Conservation (phyloP, 2,888 invertebrate species). For the Herminia tarsipennalis region DNA sequence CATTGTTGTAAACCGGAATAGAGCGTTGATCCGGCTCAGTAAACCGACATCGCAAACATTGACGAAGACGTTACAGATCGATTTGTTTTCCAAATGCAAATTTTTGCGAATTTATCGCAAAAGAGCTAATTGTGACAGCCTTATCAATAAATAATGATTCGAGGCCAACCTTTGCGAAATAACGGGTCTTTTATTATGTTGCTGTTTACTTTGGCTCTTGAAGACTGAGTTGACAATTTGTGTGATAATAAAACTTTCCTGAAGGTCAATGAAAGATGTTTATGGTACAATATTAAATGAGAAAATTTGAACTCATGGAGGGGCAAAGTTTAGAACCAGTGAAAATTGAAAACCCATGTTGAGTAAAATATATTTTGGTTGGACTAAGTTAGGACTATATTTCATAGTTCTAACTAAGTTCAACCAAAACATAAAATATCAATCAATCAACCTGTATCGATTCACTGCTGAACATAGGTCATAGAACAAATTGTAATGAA, state of each 20-base stretch:
- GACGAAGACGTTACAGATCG: conserved; percentile 14
- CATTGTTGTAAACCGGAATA: conserved; percentile 38
- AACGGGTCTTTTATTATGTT: conserved; percentile 24
- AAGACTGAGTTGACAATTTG: not conserved
- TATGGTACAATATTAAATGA: too few relatives aligned
- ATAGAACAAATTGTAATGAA: too few relatives aligned
- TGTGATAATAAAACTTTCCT: not conserved
- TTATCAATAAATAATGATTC: conserved; percentile 36
- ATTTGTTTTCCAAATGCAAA: conserved; percentile 13
- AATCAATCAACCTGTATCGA: too few relatives aligned
- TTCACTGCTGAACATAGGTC: too few relatives aligned
- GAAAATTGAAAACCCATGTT: too few relatives aligned
- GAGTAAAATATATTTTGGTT: too few relatives aligned
- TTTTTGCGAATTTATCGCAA: conserved; percentile 5
- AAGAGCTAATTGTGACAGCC: conserved; percentile 13
- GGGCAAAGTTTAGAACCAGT: too few relatives aligned
- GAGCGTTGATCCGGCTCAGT: conserved; percentile 20
- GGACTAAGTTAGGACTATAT: too few relatives aligned
- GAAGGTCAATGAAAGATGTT: too few relatives aligned
- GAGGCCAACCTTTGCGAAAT: conserved; percentile 22
- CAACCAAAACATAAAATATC: too few relatives aligned
- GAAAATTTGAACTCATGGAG: too few relatives aligned
- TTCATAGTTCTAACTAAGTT: too few relatives aligned
- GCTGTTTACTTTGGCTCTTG: conserved; percentile 12
- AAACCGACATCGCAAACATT: conserved; percentile 14